phyloP scores from a whole-genome alignment of 2,113 vertebrate genomes.

The Meleagris gallopavo region DNA sequence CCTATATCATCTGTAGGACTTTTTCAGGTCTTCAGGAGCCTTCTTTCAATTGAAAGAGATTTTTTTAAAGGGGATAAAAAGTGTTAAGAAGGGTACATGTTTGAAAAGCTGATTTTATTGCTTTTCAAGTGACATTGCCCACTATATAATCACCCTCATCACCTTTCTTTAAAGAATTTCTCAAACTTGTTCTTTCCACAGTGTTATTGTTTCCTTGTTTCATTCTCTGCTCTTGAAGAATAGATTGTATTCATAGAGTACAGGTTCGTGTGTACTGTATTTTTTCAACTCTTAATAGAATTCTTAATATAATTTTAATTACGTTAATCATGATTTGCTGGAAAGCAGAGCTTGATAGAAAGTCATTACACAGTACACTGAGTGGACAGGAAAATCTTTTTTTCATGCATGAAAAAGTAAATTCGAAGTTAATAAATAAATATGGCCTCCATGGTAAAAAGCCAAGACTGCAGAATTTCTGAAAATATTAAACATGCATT shows the following conservation, averaged over 20 bases:
- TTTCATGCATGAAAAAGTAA: background rate
- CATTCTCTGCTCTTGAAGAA: background rate
- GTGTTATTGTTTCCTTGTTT: background rate
- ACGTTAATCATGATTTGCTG: background rate
- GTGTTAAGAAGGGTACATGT: background rate
- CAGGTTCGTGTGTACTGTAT: background rate
- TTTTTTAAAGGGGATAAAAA: background rate
- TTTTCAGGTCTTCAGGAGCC: background rate
- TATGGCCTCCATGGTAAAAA: background rate
- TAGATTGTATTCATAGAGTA: background rate
- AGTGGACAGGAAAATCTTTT: background rate
- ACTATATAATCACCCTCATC: background rate
- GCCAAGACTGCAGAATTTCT: background rate
- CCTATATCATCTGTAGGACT: background rate
- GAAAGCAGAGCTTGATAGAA: background rate
- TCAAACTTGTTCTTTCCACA: background rate
- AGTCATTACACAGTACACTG: background rate
- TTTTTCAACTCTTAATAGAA: background rate
- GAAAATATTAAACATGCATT: background rate
- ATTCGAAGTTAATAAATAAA: background rate
- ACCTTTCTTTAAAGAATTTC: background rate
- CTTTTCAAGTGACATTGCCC: background rate
- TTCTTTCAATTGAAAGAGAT: background rate
- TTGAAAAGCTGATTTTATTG: background rate
- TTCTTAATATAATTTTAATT: background rate